Evolutionary conservation across 2,888 invertebrate genomes (phyloP), one percentile per base, ranked within the genome.

Genomic region (Melitaea athalia): DNA sequence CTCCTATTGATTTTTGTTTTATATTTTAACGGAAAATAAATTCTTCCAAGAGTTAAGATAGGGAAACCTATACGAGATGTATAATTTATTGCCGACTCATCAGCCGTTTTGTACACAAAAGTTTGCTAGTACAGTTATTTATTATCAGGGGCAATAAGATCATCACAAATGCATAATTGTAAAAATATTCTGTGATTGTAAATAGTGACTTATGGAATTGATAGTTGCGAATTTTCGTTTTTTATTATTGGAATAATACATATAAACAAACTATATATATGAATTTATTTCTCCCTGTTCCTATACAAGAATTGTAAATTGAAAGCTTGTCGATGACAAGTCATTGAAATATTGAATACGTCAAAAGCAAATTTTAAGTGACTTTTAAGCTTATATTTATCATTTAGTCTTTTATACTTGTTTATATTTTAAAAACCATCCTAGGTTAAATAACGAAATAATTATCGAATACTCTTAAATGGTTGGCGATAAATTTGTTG

Each of bases 161-260:
- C 68, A 74, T 73, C 72, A 71, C 71, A 70, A 63, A 61, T 64
- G 31, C 66, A 59, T 70, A 68, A 31, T 38, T 70, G 63, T 66
- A 61, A 63, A 45, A 55, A 53, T 66, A 47, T 68, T 52, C 69
- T 68, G 70, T 69, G 68, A 70, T 67, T 69, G 69, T 72, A 63
- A 45, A 69, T 72, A 69, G 57, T 67, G 68, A 65, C 62, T 60
- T 61, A 70, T 49, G 66, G 66, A 70, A 66, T 72, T 66, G 66
- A 62, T 31, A 24, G 47, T 68, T 52, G 61, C 45, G 11, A 55
- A 55, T 38, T 17, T 55, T 49, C 31, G 17, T 67, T 49, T 47
- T 49, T 17, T 50, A 47, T 65, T 17, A 52, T 55, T 42, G 10
- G 42, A 59, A 63, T 67, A 53, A 47, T 55, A 63, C 63, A 67